phyloP scores from a whole-genome alignment of 2,113 vertebrate species.

The Osmerus mordax region DNA sequence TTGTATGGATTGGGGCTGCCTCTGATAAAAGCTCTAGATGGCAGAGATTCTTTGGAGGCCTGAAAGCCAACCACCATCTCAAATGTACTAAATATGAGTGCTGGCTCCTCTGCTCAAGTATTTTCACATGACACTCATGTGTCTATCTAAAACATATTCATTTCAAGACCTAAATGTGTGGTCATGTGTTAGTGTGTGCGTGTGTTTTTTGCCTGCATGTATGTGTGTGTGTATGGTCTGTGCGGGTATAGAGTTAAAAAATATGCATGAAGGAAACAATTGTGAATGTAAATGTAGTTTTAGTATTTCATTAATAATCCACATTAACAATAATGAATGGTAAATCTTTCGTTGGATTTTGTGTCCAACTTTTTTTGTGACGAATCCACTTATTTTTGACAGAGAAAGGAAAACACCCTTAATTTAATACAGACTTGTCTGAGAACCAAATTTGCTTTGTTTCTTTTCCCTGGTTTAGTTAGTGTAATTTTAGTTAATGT shows the following conservation, averaged over 20 bases:
- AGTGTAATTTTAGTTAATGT: slow-evolving; percentile 14
- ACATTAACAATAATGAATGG: no score
- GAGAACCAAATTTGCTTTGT: slow-evolving; percentile 3
- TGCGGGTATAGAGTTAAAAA: not conserved
- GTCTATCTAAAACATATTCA: not conserved
- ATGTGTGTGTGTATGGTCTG: not conserved
- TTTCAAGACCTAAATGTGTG: not conserved
- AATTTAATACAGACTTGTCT: slow-evolving; percentile 17
- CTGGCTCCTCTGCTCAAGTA: not conserved
- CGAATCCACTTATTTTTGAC: no score
- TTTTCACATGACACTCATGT: slow-evolving; percentile 3
- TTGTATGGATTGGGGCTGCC: not conserved
- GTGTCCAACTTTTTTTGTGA: no score
- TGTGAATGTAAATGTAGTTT: no score
- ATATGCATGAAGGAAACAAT: no score
- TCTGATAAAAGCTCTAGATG: no score
- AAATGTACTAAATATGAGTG: not conserved
- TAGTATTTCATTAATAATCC: no score
- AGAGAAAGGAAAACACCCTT: no score
- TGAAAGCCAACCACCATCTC: slow-evolving; percentile 8
- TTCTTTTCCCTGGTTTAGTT: slow-evolving; percentile 1
- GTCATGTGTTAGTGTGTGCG: not conserved
- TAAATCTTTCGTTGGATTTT: no score
- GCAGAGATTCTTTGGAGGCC: slow-evolving; percentile 14
- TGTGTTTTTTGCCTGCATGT: not conserved